Base-by-base conservation (phyloP, 1,140 invertebrate species). In the Diorhabda sublineata region DNA sequence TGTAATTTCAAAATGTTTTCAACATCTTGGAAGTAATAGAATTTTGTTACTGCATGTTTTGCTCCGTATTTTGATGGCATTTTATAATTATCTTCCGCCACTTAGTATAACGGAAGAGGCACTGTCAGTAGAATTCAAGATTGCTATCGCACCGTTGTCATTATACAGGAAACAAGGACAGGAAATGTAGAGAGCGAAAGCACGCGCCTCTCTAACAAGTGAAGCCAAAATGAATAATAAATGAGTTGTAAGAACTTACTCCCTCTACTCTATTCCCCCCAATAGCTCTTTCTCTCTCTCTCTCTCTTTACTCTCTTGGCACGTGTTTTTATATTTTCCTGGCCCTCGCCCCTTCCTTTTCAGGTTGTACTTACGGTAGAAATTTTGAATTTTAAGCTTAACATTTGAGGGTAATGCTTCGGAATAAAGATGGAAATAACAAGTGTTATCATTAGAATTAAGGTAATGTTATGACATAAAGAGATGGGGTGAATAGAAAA, bases 231-330 rank as follows among this genome's bases (percentile, higher is more conserved):
- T 76, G 73, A 74, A 76, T 76, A 68, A 76, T 76, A 71, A 76
- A 76, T 73, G 71, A 76, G 57, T 68, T 71, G 73, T 74, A 74
- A 76, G 75, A 79, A 79, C 75, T 77, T 78, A 80, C 78, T 80
- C 78, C 75, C 71, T 74, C 76, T 75, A 70, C 74, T 70, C 71
- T 68, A 60, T 26, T 52, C 63, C 61, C 47, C 47, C 61, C 65
- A 70, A 71, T 76, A 73, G 74, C 74, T 74, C 72, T 76, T 73
- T 73, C 69, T 76, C 69, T 73, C 69, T 60, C 52, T 52, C 47
- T 52, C 47, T 63, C 69, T 63, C 64, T 70, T 52, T 52, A 70
- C 74, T 70, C 73, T 69, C 67, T 26, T 52, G 68, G 58, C 47
- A n/a, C 61, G 67, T 73, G 73, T 76, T 76, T 76, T 76, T 74